Evolutionary conservation across 1,140 invertebrate genomes (phyloP), one percentile per base, ranked within the genome.

Genomic region (Mercenaria mercenaria): DNA sequence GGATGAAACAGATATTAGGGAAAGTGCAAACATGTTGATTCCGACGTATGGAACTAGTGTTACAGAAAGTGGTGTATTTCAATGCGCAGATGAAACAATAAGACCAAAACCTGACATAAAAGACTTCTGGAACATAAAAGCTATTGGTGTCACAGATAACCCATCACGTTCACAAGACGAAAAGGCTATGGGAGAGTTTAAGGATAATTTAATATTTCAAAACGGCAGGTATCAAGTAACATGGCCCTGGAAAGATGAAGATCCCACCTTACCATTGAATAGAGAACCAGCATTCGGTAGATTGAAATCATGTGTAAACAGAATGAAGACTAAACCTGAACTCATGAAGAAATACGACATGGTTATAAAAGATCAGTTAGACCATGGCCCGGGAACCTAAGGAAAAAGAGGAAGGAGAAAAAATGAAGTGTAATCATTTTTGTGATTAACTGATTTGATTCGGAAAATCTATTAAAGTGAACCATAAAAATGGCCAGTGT

Each of bases 301-400:
- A 29, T 34, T 82, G n/a, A 56, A 39, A 10, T 56, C 43, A 34
- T 39, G 34, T 20, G 34, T 79, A 8, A 79, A 79, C 10, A 50
- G 79, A 23, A 50, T 61, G 20, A 26, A 41, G 18, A 29, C 23
- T 10, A 59, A 56, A 39, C 50, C 50, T 18, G 79, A 82, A 20
- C 29, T 82, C 52, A 18, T 82, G 26, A 82, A 39, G n/a, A 56
- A 82, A 32, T 82, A 82, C 32, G 79, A 82, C 56, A 64, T 52
- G 13, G 79, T 82, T n/a, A 61, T 82, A 3, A 82, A 82, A 29
- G 79, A 82, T 50, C 79, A 82, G 41, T n/a, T 82, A 34, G 23
- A 82, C 13, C 56, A 59, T 29, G 76, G 76, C n/a, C n/a, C n/a
- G n/a, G n/a, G n/a, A n/a, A n/a, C n/a, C n/a, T n/a, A n/a, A n/a